Conservation (phyloP, 2,797 vertebrate genomes). For the Euthynnus affinis region DNA sequence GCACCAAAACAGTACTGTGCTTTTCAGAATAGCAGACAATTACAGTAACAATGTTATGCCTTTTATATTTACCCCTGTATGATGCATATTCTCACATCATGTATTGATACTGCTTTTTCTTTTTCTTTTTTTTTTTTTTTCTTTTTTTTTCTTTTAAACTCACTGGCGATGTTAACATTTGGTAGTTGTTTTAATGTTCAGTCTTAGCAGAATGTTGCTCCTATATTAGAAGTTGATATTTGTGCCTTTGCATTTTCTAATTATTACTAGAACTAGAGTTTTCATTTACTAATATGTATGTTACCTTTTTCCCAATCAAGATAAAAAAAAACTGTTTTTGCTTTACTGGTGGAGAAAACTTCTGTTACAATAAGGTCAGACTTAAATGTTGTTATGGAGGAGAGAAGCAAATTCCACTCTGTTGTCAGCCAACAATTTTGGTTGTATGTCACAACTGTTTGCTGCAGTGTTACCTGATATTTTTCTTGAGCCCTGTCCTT, state of each 20-base stretch:
- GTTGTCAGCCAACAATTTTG: conserved; percentile 53
- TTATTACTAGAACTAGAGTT: conserved; percentile 31
- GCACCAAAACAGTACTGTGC: conserved; percentile 55
- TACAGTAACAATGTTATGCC: conserved; percentile 34
- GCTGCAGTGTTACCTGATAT: conserved; percentile 44
- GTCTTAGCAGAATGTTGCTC: conserved; percentile 40
- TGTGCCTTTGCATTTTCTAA: conserved; percentile 47
- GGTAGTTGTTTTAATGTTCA: conserved; percentile 27
- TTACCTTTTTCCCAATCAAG: conserved; percentile 10
- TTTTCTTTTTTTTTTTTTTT: neutral
- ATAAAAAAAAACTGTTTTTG: neutral
- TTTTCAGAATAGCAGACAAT: conserved; percentile 71
- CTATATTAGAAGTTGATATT: conserved; percentile 50
- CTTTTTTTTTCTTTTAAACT: conserved; percentile 29
- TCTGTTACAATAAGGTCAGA: neutral
- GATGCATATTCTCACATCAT: conserved; percentile 39
- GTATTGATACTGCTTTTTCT: conserved; percentile 19
- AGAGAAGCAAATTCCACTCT: conserved; percentile 49
- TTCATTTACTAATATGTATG: conserved; percentile 70
- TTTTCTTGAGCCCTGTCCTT: conserved; percentile 41
- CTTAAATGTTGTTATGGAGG: conserved; percentile 43
- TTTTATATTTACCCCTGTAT: conserved; percentile 54
- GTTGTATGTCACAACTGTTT: conserved; percentile 44
- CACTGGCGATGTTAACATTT: conserved; percentile 34
- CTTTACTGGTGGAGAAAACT: conserved; percentile 9